Percentiles rank a stretch among this genome's conserved stretches.
phyloP scores from a whole-genome alignment of 2,113 vertebrate species.

The Planiliza haematocheilus region DNA sequence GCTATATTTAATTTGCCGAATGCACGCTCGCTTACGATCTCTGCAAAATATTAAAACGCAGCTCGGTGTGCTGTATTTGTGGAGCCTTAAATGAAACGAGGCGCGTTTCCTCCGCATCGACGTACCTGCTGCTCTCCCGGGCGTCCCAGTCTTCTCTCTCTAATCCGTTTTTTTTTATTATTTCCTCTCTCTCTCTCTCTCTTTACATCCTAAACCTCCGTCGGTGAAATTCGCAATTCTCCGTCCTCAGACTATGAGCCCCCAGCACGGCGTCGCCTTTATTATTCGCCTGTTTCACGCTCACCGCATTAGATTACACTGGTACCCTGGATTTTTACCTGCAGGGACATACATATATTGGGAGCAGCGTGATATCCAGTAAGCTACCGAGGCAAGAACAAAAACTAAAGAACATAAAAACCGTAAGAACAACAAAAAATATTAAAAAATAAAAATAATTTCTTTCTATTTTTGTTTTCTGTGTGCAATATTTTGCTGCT shows the following conservation, averaged over 20 bases:
- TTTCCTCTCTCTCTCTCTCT: too few relatives aligned
- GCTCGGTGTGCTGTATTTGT: not conserved
- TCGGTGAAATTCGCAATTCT: slow-evolving; percentile 23
- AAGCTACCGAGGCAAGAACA: not conserved
- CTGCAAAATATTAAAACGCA: slow-evolving; percentile 21
- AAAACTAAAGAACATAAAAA: not conserved
- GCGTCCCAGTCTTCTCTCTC: slow-evolving; percentile 18
- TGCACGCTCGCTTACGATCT: not conserved
- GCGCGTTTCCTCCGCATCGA: slow-evolving; percentile 43
- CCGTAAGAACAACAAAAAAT: not conserved
- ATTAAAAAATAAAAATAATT: not conserved
- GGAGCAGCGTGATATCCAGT: not conserved
- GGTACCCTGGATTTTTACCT: slow-evolving; percentile 33
- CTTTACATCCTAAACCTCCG: slow-evolving; percentile 27
- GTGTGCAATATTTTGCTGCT: not conserved
- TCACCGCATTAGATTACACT: slow-evolving; percentile 53
- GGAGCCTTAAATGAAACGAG: slow-evolving; percentile 26
- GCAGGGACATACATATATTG: slow-evolving; percentile 26
- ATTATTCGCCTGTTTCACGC: slow-evolving; percentile 59
- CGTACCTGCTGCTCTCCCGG: slow-evolving; percentile 65
- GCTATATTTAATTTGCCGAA: not conserved
- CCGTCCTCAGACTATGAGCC: slow-evolving; percentile 43
- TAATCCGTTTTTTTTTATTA: slow-evolving; percentile 33
- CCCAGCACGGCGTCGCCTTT: slow-evolving; percentile 59
- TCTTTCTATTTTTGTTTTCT: not conserved